Percentiles rank a stretch among this genome's conserved stretches.
Conservation (phyloP, 2,888 invertebrate species). For the Leptarthrus brevirostris region DNA sequence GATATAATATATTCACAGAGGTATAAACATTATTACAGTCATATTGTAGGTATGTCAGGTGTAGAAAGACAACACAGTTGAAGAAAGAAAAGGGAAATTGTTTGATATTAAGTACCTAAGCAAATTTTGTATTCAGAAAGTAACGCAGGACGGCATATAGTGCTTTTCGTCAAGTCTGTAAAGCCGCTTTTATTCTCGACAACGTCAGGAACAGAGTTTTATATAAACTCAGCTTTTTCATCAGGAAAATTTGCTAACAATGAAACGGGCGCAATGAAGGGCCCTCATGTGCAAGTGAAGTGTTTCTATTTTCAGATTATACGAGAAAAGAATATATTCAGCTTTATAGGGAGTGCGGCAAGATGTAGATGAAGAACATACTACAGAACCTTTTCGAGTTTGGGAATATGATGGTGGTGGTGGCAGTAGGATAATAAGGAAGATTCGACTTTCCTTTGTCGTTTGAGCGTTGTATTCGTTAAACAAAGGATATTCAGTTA, state of each 20-base stretch:
- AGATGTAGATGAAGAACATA: slow-evolving; percentile 9
- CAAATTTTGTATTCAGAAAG: slow-evolving; percentile 20
- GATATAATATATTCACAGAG: too few relatives aligned
- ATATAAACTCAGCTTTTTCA: slow-evolving; percentile 30
- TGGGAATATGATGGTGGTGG: too few relatives aligned
- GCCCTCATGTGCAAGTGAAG: slow-evolving; percentile 25
- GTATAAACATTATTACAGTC: too few relatives aligned
- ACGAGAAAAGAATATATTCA: neutral
- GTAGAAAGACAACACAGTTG: too few relatives aligned
- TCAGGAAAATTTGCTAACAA: slow-evolving; percentile 31
- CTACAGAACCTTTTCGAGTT: too few relatives aligned
- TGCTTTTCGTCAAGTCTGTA: neutral
- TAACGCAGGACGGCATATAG: neutral
- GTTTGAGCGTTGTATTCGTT: too few relatives aligned
- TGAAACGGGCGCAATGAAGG: slow-evolving; percentile 6
- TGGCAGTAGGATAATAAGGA: too few relatives aligned
- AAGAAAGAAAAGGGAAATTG: too few relatives aligned
- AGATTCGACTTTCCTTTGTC: too few relatives aligned
- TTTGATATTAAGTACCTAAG: neutral
- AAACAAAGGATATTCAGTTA: too few relatives aligned
- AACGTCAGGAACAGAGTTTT: slow-evolving; percentile 32
- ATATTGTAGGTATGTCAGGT: too few relatives aligned
- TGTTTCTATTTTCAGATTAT: slow-evolving; percentile 23
- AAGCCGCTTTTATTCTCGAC: slow-evolving; percentile 21
- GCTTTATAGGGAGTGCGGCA: neutral